Evolutionary conservation across 2,113 vertebrate genomes (phyloP).

Genomic region (Sylvicapra grimmia): DNA sequence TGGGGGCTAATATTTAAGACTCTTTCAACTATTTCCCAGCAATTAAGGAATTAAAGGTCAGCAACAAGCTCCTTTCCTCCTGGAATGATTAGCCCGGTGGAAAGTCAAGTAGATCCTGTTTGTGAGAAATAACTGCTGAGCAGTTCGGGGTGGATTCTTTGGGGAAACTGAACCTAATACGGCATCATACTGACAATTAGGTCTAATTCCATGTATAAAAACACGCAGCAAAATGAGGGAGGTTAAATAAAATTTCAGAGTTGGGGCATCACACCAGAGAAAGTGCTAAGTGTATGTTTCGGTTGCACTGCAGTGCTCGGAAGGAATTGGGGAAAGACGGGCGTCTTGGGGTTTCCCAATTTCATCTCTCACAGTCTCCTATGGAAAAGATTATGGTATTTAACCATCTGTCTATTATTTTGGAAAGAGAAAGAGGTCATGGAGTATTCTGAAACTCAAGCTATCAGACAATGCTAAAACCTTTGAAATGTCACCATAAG

Average conservation of each 20-base stretch:
- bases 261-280: rapidly evolving
- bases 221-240: neutral
- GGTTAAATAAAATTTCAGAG: neutral
- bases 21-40: neutral
- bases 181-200: neutral
- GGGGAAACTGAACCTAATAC: neutral
- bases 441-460: neutral
- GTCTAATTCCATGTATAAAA: neutral
- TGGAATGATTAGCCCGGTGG: neutral
- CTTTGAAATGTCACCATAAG: neutral
- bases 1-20: neutral
- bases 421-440: neutral
- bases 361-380: neutral
- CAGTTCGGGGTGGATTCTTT: neutral
- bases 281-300: rapidly evolving
- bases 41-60: slow-evolving; percentile 16
- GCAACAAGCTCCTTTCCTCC: neutral
- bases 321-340: neutral
- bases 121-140: neutral
- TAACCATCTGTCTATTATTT: neutral
- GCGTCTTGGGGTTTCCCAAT: neutral
- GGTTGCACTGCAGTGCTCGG: rapidly evolving
- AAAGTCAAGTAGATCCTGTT: neutral
- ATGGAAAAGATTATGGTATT: neutral
- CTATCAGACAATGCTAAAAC: neutral